A percentile compares a stretch with the other conserved stretches of the same genome.
phyloP scores from a whole-genome alignment of 2,888 invertebrate species.

The Seira ritae region DNA sequence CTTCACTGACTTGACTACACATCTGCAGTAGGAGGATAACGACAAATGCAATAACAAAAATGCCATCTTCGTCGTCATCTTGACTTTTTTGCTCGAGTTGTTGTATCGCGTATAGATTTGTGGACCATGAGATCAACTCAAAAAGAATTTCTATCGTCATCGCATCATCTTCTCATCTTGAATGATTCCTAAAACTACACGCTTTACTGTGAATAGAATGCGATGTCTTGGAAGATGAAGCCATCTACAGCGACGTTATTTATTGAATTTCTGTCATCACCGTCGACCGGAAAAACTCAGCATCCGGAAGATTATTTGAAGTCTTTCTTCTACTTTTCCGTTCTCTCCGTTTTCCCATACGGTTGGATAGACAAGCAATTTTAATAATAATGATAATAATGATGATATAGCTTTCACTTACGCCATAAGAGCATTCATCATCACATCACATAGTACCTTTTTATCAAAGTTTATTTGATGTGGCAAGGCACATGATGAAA shows the following conservation, averaged over 20 bases:
- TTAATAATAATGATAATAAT: conserved; percentile 11
- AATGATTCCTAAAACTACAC: background rate
- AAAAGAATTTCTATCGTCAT: background rate
- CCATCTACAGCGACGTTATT: conserved; percentile 6
- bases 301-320: conserved; percentile 34
- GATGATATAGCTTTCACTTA: conserved; percentile 3
- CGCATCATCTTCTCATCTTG: background rate
- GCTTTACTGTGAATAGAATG: background rate
- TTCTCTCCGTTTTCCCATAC: background rate
- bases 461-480: conserved; percentile 7
- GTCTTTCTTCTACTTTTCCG: background rate
- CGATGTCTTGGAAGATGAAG: conserved; percentile 24
- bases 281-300: conserved; percentile 23
- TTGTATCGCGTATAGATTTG: background rate
- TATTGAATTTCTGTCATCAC: conserved; percentile 39
- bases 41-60: background rate
- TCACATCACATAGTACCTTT: background rate
- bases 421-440: background rate
- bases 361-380: background rate
- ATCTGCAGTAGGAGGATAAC: background rate
- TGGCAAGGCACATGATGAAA: background rate
- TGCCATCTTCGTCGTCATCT: background rate
- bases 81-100: background rate
- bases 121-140: background rate
- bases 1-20: background rate